These are phyloP conservation scores for Arbacia lixula DNA, from an alignment of 53 echinoderm and acorn worm species.

Conservation along the genomic window DNA sequence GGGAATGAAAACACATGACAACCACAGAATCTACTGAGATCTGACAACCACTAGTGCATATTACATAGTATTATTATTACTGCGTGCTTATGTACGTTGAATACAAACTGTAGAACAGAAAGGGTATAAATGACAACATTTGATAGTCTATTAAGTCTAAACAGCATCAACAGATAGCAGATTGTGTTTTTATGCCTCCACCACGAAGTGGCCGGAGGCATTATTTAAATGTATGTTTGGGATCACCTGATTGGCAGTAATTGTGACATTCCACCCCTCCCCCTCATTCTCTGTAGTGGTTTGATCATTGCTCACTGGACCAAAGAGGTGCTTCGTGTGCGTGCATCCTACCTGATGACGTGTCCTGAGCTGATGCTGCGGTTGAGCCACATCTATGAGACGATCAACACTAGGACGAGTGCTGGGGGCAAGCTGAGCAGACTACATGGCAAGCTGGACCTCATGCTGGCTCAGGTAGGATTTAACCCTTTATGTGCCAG, in stretches of 20 bases:
- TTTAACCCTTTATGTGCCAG: no score
- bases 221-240: no score
- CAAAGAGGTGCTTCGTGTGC: slow-evolving; percentile 73
- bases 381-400: slow-evolving; percentile 83
- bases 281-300: slow-evolving; percentile 67
- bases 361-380: slow-evolving; percentile 80
- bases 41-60: background rate
- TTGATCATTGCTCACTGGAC: slow-evolving; percentile 77
- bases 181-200: no score
- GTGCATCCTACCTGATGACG: slow-evolving; percentile 92
- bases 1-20: background rate
- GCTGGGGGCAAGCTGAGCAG: slow-evolving; percentile 65
- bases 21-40: background rate
- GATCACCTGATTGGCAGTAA: no score
- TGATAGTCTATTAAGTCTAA: no score
- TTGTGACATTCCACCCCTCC: no score
- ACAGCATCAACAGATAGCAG: no score
- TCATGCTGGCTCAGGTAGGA: slow-evolving; percentile 95
- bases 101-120: no score
- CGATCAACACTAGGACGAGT: slow-evolving; percentile 85
- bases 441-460: slow-evolving; percentile 87
- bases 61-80: no score
- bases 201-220: no score
- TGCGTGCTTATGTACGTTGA: no score
- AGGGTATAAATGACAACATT: no score